Evolutionary conservation across 35 echinoderm and acorn worm species (phyloP).

Genomic region (Ophiothrix spiculata): DNA sequence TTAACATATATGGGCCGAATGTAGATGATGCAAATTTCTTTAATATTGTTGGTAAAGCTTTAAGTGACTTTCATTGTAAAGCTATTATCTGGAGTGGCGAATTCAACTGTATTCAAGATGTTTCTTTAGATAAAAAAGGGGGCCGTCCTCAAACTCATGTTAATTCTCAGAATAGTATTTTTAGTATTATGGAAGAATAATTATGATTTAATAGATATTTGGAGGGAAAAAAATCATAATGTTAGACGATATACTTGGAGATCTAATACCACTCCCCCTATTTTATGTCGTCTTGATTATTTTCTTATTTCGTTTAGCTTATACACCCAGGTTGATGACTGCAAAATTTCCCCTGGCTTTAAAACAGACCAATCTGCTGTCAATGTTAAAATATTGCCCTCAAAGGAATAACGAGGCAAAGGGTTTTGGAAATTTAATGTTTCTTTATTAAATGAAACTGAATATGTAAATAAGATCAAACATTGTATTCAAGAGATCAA

Average conservation of each 20-base stretch:
- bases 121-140: slow-evolving; percentile 22
- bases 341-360: slow-evolving; percentile 24
- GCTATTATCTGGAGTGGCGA: slow-evolving; percentile 21
- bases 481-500: slow-evolving; percentile 15
- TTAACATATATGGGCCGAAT: slow-evolving; percentile 33
- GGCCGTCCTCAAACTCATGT: slow-evolving; percentile 9
- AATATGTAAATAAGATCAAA: slow-evolving; percentile 12
- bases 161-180: neutral
- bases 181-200: slow-evolving; percentile 20
- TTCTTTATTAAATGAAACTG: slow-evolving; percentile 21
- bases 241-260: slow-evolving; percentile 11
- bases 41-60: neutral
- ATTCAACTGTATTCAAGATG: slow-evolving; percentile 14
- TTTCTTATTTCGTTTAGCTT: neutral
- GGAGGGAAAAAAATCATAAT: slow-evolving; percentile 11
- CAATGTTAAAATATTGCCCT: neutral
- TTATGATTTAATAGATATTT: slow-evolving; percentile 25
- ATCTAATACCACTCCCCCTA: slow-evolving; percentile 1
- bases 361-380: slow-evolving; percentile 31
- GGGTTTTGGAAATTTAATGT: slow-evolving; percentile 41
- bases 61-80: slow-evolving; percentile 16
- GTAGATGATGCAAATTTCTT: neutral
- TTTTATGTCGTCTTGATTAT: neutral
- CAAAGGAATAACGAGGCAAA: slow-evolving; percentile 11
- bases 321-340: neutral